phyloP scores from a whole-genome alignment of 1,140 invertebrate species.

The Danaus plexippus region DNA sequence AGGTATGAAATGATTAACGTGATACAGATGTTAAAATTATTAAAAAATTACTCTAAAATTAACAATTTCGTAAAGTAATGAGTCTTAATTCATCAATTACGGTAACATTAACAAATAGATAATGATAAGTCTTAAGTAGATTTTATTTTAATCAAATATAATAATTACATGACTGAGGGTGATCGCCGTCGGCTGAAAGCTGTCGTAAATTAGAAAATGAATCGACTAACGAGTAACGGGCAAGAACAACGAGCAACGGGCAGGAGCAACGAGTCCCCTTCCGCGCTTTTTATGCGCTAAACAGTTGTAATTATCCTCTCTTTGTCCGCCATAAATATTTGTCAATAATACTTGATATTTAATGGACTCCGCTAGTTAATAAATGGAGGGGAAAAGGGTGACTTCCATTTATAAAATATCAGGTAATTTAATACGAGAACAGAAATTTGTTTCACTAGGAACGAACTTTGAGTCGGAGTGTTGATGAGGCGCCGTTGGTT shows the following conservation, averaged over 20 bases:
- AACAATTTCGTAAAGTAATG: too few relatives aligned
- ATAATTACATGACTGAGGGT: too few relatives aligned
- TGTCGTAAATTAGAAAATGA: too few relatives aligned
- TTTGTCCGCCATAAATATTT: slow-evolving; percentile 69
- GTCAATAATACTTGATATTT: slow-evolving; percentile 67
- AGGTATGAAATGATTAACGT: too few relatives aligned
- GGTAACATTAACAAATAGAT: too few relatives aligned
- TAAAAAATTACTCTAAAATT: too few relatives aligned
- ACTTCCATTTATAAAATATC: background rate
- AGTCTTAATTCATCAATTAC: too few relatives aligned
- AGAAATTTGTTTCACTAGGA: slow-evolving; percentile 5
- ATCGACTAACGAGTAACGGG: background rate
- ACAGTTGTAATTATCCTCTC: slow-evolving; percentile 71
- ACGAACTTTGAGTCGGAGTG: too few relatives aligned
- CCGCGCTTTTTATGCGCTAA: slow-evolving; percentile 64
- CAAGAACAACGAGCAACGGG: slow-evolving; percentile 6
- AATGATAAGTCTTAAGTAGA: too few relatives aligned
- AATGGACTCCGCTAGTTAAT: slow-evolving; percentile 42
- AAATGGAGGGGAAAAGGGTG: background rate
- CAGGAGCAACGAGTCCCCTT: slow-evolving; percentile 48
- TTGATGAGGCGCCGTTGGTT: background rate
- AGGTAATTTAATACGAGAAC: background rate
- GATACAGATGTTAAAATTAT: too few relatives aligned
- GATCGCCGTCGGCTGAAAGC: slow-evolving; percentile 30
- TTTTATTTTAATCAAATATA: too few relatives aligned